Base-by-base conservation (phyloP, 2,113 vertebrate genomes). In the Phylloscopus whistleri region DNA sequence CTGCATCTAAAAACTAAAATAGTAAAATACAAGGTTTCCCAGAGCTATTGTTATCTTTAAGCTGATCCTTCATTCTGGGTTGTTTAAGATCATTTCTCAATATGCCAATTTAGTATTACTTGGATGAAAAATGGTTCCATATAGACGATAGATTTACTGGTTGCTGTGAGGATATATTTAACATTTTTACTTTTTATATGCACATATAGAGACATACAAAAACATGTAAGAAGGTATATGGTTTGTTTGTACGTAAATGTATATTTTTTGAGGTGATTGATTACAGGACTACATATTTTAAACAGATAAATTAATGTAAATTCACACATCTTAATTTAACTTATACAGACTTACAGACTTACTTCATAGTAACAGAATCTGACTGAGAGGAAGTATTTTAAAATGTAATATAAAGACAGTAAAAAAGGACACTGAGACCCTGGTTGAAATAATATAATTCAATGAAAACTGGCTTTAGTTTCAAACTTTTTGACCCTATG, bases 401-500 rank as follows among this genome's bases (percentile, higher is more conserved):
- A 84, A n/a, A 8, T 48, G 21, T 48, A 46, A 3, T 33, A 16
- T 64, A 55, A 76, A 63, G 3, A 46, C 7, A 76, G 13, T 8
- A 52, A 48, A 80, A 76, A 76, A 76, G 28, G 3, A 4, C 39
- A 53, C 5, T 46, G 12, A 11, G 4, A 56, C 5, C 0, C 6
- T 53, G 7, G 12, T 5, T 70, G 48, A 87, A 87, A 70, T 58
- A 19, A 74, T 12, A 56, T 8, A 51, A 33, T 60, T 41, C 10
- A 77, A 43, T 37, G 5, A 46, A 92, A 62, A 80, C 3, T 62
- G 13, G 4, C 20, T 24, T 49, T 37, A 10, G 7, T 44, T 7
- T 15, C 11, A 2, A 2, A 1, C 5, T 58, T 82, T 87, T 84
- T 77, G 9, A 70, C 35, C 12, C 11, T 78, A 26, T 0, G 0